phyloP scores from a whole-genome alignment of 1,140 invertebrate genomes.

The Drosophila persimilis region DNA sequence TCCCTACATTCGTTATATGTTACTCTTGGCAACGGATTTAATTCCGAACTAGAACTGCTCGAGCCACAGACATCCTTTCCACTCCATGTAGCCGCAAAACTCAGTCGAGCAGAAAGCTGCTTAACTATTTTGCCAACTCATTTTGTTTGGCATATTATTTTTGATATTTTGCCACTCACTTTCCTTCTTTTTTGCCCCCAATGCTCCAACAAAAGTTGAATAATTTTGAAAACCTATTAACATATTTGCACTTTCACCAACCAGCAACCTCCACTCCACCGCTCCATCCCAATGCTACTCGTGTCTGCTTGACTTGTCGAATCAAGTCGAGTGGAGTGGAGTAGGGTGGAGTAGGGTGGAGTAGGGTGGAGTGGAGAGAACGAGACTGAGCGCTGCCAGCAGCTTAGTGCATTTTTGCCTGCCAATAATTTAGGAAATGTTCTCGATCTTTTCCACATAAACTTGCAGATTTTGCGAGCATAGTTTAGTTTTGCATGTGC shows the following conservation, averaged over 20 bases:
- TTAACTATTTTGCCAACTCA: constrained; percentile 66
- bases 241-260: constrained; percentile 15
- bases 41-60: not conserved
- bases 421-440: constrained; percentile 55
- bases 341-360: constrained; percentile 1
- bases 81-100: constrained; percentile 48
- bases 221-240: constrained; percentile 59
- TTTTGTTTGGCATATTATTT: constrained; percentile 62
- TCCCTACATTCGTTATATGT: no score
- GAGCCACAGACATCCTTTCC: not conserved
- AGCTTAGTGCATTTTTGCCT: constrained; percentile 49
- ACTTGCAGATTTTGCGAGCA: constrained; percentile 56
- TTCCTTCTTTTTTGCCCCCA: not conserved
- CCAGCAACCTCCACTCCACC: no score
- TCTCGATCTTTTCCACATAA: constrained; percentile 61
- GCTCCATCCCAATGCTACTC: constrained; percentile 19
- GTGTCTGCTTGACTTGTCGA: constrained; percentile 50
- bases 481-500: constrained; percentile 53
- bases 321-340: constrained; percentile 19
- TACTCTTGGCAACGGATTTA: not conserved
- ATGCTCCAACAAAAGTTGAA: constrained; percentile 55
- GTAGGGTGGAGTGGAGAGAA: constrained; percentile 4
- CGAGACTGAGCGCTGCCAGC: not conserved
- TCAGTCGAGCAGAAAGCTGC: constrained; percentile 57
- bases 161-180: constrained; percentile 19